Base-by-base conservation (phyloP, 2,113 vertebrate species). In the Tachysurus fulvidraco region DNA sequence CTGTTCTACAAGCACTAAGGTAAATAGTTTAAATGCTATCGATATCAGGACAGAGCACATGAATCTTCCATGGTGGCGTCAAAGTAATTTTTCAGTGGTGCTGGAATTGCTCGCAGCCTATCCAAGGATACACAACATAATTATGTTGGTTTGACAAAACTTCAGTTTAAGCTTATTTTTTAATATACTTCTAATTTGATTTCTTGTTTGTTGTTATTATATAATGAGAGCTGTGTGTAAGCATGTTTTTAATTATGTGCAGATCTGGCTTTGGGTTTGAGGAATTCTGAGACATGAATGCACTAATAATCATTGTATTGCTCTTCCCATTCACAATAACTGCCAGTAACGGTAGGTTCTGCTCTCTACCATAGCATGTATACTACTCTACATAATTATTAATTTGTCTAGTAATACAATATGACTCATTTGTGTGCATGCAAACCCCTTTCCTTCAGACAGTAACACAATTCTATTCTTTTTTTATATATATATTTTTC, bases 181-280 rank as follows among this genome's bases (percentile, higher is more conserved):
- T 59, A 80, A 23, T 41, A 36, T 8, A 78, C n/a, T 55, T 55
- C 13, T 55, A 25, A 50, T 28, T 11, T 8, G 2, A 28, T 55
- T 78, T 54, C 13, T 54, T 77, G 46, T 79, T 28, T 36, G 1
- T 7, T 55, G 28, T 4, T 57, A 41, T 59, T 41, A 41, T 59
- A 23, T 9, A 3, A 17, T 57, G 30, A 62, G 59, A 52, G 19
- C 7, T 55, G 7, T 65, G 23, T 50, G 14, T 73, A 21, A 36
- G 28, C 19, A 79, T 77, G n/a, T 62, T 79, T 76, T 85, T 59
- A 16, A 36, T 71, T 78, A 55, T 83, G 28, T 57, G 60, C 81
- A 87, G 81, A 78, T 78, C 64, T 67, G n/a, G 12, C 23, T 50
- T 74, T 60, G n/a, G 41, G 14, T 23, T 19, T 10, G 30, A 55